Evolutionary conservation across 2,113 vertebrate species (phyloP).

Genomic region (Zapornia atra): DNA sequence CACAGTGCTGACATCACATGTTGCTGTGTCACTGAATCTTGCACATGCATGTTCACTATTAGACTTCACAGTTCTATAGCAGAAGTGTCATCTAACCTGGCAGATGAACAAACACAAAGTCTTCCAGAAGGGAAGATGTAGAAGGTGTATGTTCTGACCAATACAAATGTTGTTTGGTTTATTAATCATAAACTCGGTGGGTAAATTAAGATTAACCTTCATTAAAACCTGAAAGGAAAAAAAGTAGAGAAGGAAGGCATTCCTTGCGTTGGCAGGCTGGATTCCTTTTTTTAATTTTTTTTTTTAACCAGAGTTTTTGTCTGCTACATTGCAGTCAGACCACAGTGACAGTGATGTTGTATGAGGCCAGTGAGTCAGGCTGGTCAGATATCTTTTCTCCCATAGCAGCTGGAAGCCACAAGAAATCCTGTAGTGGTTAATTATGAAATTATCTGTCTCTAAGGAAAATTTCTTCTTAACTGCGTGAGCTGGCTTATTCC

Average conservation of each 20-base stretch:
- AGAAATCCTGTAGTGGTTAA: constrained; percentile 35
- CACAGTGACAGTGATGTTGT: not conserved
- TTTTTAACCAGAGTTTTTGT: not conserved
- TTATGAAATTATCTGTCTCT: constrained; percentile 53
- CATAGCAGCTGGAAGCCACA: not conserved
- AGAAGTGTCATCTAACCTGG: not conserved
- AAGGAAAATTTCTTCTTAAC: constrained; percentile 41
- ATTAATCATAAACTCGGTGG: not conserved
- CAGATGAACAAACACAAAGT: not conserved
- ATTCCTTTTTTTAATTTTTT: not conserved
- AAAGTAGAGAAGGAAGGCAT: not conserved
- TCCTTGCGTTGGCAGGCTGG: not conserved
- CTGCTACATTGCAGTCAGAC: not conserved
- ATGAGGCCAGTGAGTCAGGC: not conserved
- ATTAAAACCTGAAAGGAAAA: not conserved
- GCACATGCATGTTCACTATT: not conserved
- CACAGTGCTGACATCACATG: not conserved
- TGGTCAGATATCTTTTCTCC: not conserved
- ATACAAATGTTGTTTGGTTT: not conserved
- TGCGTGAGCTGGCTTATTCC: constrained; percentile 22
- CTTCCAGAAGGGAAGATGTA: not conserved
- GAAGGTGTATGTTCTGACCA: not conserved
- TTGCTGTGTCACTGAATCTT: not conserved
- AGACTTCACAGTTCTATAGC: not conserved
- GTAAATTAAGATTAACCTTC: not conserved